Base-by-base conservation (phyloP, 2,888 invertebrate genomes). In the Parnassius smintheus region DNA sequence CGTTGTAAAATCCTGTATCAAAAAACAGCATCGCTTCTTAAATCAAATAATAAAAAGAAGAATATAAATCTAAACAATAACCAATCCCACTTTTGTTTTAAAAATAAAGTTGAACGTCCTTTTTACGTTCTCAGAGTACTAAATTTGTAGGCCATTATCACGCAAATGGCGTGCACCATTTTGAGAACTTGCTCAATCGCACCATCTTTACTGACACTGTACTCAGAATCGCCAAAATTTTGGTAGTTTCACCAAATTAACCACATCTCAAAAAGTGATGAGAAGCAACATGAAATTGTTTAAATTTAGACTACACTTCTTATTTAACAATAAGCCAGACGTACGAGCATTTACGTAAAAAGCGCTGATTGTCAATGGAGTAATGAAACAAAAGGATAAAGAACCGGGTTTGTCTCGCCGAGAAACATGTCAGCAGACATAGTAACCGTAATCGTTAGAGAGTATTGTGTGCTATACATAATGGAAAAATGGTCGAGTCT, bases 401-500 rank as follows among this genome's bases (percentile, higher is more conserved):
- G 71, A 74, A 75, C 68, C 74, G 65, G 79, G 78, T 76, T 80
- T 72, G 70, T 75, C 71, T 67, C 68, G 70, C 67, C 74, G 71
- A 71, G 58, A 69, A 70, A 70, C 70, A 67, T 67, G 69, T 64
- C 64, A 60, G 58, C 70, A 77, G 78, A 75, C 80, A 74, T 76
- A 75, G 81, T 82, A 81, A 78, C 71, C 76, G 71, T 77, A 73
- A 76, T 76, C 73, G 75, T 77, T 76, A 75, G 72, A 70, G 51
- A 25, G 74, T 76, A 81, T 86, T 83, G 82, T 85, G 75, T 71
- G 72, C 78, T 86, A 86, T 83, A 83, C 80, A 82, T 84, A 84
- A 85, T 81, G 78, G 74, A 70, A 68, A 68, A 73, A 82, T 82
- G 77, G 80, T 76, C 10, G 13, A 55, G 55, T 59, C 44, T 48